Evolutionary conservation across 2,113 vertebrate species (phyloP).

Genomic region (Bos indicus): DNA sequence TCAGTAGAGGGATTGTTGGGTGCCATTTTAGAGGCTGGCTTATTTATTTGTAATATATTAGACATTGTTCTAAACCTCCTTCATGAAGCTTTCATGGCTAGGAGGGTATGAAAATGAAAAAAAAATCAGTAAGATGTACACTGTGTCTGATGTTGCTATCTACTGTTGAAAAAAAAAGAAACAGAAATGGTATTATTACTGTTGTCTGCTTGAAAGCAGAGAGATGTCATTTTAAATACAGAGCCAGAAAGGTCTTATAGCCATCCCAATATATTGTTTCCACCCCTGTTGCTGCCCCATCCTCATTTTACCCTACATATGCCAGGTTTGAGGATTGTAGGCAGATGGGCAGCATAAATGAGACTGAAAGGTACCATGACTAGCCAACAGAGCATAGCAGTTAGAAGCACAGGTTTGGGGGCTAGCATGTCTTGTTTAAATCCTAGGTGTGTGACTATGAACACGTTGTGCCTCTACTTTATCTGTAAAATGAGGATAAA

Average conservation of each 20-base stretch:
- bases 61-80: not conserved
- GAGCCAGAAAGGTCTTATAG: not conserved
- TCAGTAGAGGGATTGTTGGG: not conserved
- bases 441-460: not conserved
- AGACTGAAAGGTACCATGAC: not conserved
- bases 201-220: not conserved
- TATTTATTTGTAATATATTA: not conserved
- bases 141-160: not conserved
- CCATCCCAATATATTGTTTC: not conserved
- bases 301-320: not conserved
- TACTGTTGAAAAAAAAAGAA: not conserved
- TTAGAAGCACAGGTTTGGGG: not conserved
- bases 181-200: not conserved
- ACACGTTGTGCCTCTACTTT: not conserved
- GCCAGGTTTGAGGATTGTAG: not conserved
- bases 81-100: not conserved
- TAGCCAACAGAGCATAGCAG: not conserved
- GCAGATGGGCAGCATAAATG: not conserved
- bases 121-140: not conserved
- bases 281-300: not conserved
- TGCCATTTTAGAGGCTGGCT: not conserved
- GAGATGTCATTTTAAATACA: conserved; percentile 1
- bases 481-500: not conserved
- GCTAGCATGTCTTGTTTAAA: not conserved
- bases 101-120: not conserved